A percentile compares a stretch with the other conserved stretches of the same genome.
Conservation (phyloP, 2,888 invertebrate species). For the Caenorhabditis panamensis region DNA sequence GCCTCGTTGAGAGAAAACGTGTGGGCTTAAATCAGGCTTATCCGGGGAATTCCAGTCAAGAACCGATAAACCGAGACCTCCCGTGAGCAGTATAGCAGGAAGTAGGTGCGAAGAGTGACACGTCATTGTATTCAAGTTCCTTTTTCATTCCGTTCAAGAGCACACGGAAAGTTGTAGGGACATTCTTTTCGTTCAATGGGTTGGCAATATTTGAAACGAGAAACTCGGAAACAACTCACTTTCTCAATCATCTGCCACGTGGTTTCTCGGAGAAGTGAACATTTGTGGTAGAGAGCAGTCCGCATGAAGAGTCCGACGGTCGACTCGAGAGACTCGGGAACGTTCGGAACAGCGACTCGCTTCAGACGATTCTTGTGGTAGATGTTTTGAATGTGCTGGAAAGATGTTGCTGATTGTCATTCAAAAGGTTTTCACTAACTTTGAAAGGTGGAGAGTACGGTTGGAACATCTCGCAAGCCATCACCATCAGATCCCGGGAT, state of each 20-base stretch:
- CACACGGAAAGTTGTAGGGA: too few relatives aligned
- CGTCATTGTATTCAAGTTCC: too few relatives aligned
- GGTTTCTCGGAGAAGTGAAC: slow-evolving; percentile 41
- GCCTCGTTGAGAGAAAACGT: too few relatives aligned
- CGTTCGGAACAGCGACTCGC: slow-evolving; percentile 41
- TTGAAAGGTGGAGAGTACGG: slow-evolving; percentile 68
- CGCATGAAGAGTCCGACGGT: slow-evolving; percentile 41
- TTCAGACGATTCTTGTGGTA: slow-evolving; percentile 58
- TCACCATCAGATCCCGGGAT: slow-evolving; percentile 70
- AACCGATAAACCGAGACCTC: too few relatives aligned
- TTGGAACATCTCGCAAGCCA: slow-evolving; percentile 69
- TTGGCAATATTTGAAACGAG: too few relatives aligned
- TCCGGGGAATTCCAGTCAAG: too few relatives aligned
- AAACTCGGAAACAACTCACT: too few relatives aligned
- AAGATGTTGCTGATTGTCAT: neutral
- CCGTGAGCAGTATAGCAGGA: too few relatives aligned
- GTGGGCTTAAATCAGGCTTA: too few relatives aligned
- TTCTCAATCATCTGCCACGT: slow-evolving; percentile 51
- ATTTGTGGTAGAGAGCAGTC: slow-evolving; percentile 54
- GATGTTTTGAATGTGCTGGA: slow-evolving; percentile 54
- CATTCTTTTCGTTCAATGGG: too few relatives aligned
- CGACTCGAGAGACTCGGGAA: slow-evolving; percentile 9
- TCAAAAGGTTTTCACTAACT: slow-evolving; percentile 55
- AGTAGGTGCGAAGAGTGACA: too few relatives aligned
- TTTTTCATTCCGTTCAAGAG: too few relatives aligned